These are phyloP conservation scores for Psilopsiagon aurifrons DNA, from an alignment of 2,113 vertebrate species.

Conservation along the genomic window DNA sequence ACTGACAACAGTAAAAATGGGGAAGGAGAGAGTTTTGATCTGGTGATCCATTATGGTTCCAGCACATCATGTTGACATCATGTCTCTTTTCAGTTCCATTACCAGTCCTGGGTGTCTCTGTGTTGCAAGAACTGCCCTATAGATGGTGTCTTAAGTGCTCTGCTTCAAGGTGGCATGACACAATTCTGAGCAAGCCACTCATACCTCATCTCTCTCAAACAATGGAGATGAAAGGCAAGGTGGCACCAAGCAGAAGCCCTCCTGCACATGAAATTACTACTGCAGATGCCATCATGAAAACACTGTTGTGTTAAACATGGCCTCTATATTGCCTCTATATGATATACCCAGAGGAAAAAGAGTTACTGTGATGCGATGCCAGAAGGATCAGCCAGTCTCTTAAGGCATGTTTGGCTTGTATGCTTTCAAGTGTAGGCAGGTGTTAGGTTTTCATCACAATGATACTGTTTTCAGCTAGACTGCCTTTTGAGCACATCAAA, in stretches of 20 bases:
- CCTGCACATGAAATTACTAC: background rate
- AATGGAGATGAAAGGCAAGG: no score
- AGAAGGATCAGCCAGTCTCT: background rate
- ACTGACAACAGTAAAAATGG: background rate
- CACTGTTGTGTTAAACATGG: background rate
- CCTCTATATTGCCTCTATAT: background rate
- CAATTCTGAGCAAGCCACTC: accelerated
- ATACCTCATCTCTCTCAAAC: background rate
- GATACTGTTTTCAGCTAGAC: background rate
- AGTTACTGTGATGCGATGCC: background rate
- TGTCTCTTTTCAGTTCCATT: background rate
- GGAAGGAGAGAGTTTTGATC: background rate
- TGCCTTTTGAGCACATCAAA: background rate
- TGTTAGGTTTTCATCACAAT: background rate
- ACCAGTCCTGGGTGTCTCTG: accelerated
- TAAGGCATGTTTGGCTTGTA: background rate
- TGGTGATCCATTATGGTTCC: background rate
- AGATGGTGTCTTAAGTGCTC: background rate
- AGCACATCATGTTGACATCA: background rate
- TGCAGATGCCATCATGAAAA: background rate
- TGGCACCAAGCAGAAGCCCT: background rate
- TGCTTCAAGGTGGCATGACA: accelerated
- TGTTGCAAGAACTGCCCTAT: accelerated
- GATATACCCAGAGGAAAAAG: background rate
- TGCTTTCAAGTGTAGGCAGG: background rate